Percentiles rank a stretch among this genome's conserved stretches.
These are phyloP conservation scores for Nomada goodeniana DNA, from an alignment of 2,888 invertebrate species.

Conservation along the genomic window DNA sequence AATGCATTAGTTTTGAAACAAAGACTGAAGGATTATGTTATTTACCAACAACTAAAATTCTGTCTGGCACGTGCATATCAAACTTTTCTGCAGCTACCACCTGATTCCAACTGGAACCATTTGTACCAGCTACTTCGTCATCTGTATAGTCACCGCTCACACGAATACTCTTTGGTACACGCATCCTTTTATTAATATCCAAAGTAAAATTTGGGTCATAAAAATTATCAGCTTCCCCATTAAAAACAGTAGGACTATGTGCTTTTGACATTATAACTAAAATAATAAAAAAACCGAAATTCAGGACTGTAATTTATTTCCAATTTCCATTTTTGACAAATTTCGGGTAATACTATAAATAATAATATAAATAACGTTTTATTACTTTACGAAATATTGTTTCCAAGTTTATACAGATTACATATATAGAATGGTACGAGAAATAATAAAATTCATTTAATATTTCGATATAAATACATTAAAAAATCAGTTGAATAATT, in stretches of 20 bases:
- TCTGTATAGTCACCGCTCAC: slow-evolving; percentile 89
- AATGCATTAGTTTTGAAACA: not conserved
- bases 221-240: slow-evolving; percentile 86
- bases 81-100: slow-evolving; percentile 87
- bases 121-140: slow-evolving; percentile 87
- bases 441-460: not conserved
- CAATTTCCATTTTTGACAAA: too few relatives aligned
- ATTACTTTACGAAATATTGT: too few relatives aligned
- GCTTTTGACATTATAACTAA: slow-evolving; percentile 86
- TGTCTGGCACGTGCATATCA: slow-evolving; percentile 97
- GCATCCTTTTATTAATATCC: slow-evolving; percentile 93
- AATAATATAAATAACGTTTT: not conserved
- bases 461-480: too few relatives aligned
- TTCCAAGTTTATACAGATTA: too few relatives aligned
- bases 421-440: not conserved
- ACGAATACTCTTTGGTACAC: slow-evolving; percentile 91
- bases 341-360: not conserved
- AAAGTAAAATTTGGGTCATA: slow-evolving; percentile 91
- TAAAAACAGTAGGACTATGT: slow-evolving; percentile 87
- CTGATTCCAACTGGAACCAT: slow-evolving; percentile 87
- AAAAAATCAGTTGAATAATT: not conserved
- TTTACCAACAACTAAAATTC: slow-evolving; percentile 95
- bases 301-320: not conserved
- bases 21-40: slow-evolving; percentile 82
- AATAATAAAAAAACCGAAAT: slow-evolving; percentile 49